phyloP scores from a whole-genome alignment of 2,113 vertebrate species.

The Phylloscopus trochilus region DNA sequence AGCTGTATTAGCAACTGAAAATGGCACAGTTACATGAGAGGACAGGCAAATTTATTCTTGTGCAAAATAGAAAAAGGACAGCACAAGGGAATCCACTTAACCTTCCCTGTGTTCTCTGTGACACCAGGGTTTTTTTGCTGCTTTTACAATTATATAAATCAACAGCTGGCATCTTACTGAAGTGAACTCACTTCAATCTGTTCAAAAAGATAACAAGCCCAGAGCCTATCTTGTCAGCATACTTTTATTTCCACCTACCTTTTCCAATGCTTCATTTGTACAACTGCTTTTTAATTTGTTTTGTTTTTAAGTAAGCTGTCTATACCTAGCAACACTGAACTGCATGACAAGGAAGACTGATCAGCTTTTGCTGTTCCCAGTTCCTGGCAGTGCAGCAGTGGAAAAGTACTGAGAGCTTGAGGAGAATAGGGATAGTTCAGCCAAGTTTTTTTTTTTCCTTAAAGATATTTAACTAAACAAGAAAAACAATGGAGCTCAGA shows the following conservation, averaged over 20 bases:
- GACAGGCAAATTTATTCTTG: not conserved
- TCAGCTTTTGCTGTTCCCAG: constrained; percentile 47
- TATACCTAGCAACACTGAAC: constrained; percentile 23
- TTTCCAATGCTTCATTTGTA: not conserved
- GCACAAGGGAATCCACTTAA: not conserved
- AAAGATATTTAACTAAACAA: constrained; percentile 55
- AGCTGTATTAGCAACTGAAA: not conserved
- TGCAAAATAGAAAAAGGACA: not conserved
- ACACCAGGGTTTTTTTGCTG: not conserved
- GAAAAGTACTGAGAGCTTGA: constrained; percentile 67
- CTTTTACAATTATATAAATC: not conserved
- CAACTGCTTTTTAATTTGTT: not conserved
- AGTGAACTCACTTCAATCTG: not conserved
- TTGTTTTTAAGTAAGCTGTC: not conserved
- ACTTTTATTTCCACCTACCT: not conserved
- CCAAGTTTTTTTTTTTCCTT: constrained; percentile 54
- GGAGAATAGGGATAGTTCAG: constrained; percentile 56
- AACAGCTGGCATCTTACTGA: not conserved
- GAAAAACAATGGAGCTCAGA: constrained; percentile 30
- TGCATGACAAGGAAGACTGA: not conserved
- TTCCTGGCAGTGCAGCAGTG: constrained; percentile 39
- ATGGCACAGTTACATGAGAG: not conserved
- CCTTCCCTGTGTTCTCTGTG: not conserved
- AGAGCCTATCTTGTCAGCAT: not conserved
- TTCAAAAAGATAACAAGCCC: not conserved